Evolutionary conservation across 2,113 vertebrate genomes (phyloP), one percentile per base, ranked within the genome.

Genomic region (Limanda limanda): DNA sequence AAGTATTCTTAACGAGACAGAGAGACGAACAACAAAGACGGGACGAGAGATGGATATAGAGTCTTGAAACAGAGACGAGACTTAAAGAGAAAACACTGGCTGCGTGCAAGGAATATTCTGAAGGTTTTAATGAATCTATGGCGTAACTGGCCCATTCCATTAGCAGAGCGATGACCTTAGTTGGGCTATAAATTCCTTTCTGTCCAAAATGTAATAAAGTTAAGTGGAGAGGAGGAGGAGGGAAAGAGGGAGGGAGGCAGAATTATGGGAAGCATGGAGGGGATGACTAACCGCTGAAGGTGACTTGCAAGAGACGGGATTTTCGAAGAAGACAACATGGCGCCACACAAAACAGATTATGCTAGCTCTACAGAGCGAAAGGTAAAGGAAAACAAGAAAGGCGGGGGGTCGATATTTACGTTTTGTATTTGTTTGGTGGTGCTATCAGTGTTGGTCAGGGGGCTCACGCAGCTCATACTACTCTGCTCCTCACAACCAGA

Each of bases 81-180:
- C 89, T 84, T 90, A 90, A 86, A 93, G 91, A 71, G 61, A 47
- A 85, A 90, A 83, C 20, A 13, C 80, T 56, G 60, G n/a, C 61
- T 76, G 35, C 83, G 87, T 95, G 94, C 79, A 68, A 81, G 91
- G 96, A 96, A 94, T 91, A 92, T 89, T 94, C 88, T 88, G 91
- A 45, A 83, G 79, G 83, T 95, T 94, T 91, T 95, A 96, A 95
- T 94, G 90, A 93, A 92, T 93, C 94, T 94, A 96, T 95, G 94
- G 94, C 95, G 92, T 91, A 94, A 92, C 85, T 87, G 89, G 94
- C 92, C 85, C 87, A 93, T 92, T 96, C 96, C 96, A 98, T 97
- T 97, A 97, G 93, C 82, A 89, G 78, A 91, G 82, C 83, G 76
- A 88, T 93, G 92, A 92, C 92, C 86, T 91, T 90, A 86, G 88